These are phyloP conservation scores for Poeciliopsis paucimaculata DNA, from an alignment of 2,797 vertebrate species.

Conservation along the genomic window DNA sequence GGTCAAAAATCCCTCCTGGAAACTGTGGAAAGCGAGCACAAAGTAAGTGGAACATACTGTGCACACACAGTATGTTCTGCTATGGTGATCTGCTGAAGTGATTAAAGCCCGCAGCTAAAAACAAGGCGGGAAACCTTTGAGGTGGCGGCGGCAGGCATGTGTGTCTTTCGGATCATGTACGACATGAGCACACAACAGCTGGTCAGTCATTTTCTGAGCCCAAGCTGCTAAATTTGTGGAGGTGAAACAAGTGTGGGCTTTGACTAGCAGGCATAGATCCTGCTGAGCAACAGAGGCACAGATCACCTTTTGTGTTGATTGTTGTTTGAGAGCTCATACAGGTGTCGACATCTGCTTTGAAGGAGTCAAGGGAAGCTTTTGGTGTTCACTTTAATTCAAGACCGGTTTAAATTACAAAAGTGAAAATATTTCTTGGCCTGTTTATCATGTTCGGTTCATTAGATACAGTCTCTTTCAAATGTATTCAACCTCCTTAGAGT, in stretches of 20 bases:
- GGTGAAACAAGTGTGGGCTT: conserved; percentile 42
- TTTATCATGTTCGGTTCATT: conserved; percentile 38
- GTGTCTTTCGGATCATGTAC: conserved; percentile 49
- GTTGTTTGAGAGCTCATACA: conserved; percentile 55
- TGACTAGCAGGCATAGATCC: conserved; percentile 28
- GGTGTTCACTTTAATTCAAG: conserved; percentile 45
- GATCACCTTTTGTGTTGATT: conserved; percentile 28
- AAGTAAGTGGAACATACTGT: not conserved
- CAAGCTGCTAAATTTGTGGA: conserved; percentile 38
- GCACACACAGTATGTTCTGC: conserved; percentile 65
- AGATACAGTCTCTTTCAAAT: conserved; percentile 9
- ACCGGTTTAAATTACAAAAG: conserved; percentile 29
- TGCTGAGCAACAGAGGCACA: conserved; percentile 32
- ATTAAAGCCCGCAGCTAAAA: conserved; percentile 72
- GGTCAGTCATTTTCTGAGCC: conserved; percentile 48
- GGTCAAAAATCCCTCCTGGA: conserved; percentile 61
- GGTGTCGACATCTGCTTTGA: conserved; percentile 42
- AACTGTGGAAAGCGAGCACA: conserved; percentile 37
- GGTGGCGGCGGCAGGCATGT: conserved; percentile 47
- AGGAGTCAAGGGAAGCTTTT: conserved; percentile 52
- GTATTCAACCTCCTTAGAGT: not conserved
- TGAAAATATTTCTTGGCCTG: conserved; percentile 15
- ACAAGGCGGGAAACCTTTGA: conserved; percentile 61
- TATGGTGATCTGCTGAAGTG: conserved; percentile 67
- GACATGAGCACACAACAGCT: conserved; percentile 50